Conservation (phyloP, 1,140 invertebrate genomes). For the Bombus balteatus region DNA sequence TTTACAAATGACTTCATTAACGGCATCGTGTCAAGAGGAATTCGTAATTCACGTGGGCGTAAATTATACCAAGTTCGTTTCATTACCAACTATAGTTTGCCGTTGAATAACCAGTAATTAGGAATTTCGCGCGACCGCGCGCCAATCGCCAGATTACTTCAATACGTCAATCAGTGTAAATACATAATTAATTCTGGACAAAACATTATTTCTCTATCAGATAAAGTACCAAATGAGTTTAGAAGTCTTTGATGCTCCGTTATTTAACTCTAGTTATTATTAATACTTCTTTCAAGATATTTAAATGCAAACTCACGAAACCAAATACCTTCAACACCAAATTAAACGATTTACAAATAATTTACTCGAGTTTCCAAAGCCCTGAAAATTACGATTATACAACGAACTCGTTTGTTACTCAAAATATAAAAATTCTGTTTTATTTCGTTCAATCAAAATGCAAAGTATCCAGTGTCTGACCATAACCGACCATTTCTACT, state of each 20-base stretch:
- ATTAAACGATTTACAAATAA: no score
- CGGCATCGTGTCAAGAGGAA: not conserved
- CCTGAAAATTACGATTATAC: not conserved
- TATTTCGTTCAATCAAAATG: no score
- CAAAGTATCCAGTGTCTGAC: not conserved
- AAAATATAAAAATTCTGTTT: not conserved
- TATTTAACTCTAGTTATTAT: not conserved
- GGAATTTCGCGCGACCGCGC: not conserved
- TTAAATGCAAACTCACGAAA: no score
- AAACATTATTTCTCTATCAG: not conserved
- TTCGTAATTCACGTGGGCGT: constrained; percentile 29
- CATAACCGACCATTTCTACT: constrained; percentile 5
- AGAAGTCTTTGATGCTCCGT: not conserved
- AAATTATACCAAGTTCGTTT: not conserved
- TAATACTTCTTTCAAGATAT: not conserved
- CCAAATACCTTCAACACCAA: no score
- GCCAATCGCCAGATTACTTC: not conserved
- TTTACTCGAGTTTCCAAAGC: not conserved
- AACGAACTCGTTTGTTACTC: not conserved
- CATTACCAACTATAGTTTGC: not conserved
- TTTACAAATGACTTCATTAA: constrained; percentile 34
- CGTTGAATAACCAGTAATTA: constrained; percentile 29
- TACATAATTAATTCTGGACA: not conserved
- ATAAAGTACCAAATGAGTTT: not conserved
- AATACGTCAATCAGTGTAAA: not conserved